phyloP scores from a whole-genome alignment of 1,140 invertebrate genomes.

The Trypoxylus dichotomus region DNA sequence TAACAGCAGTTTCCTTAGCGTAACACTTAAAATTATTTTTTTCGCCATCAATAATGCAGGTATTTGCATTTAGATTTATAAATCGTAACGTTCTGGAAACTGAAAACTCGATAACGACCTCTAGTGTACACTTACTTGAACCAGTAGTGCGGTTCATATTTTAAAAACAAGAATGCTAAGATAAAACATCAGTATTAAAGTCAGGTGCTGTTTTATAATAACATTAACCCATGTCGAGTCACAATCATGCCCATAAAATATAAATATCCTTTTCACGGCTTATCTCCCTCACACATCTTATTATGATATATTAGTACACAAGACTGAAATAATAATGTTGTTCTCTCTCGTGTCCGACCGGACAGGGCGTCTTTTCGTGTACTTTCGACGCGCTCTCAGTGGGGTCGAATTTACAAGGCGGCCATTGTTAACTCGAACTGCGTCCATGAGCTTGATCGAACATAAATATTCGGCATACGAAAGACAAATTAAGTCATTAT shows the following conservation, averaged over 20 bases:
- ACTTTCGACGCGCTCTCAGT: conserved; percentile 12
- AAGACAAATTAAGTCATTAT: conserved; percentile 36
- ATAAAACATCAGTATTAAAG: conserved; percentile 13
- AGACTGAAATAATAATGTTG: conserved; percentile 22
- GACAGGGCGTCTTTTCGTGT: conserved; percentile 10
- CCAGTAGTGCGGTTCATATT: background rate
- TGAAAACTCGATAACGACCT: too few species aligned
- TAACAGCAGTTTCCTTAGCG: too few species aligned
- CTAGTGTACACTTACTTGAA: background rate
- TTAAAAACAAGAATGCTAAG: background rate
- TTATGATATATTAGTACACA: conserved; percentile 18
- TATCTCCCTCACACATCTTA: conserved; percentile 19
- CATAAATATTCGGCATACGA: conserved; percentile 35
- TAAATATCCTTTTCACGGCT: conserved; percentile 24
- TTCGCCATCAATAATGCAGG: too few species aligned
- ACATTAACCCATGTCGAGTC: conserved; percentile 24
- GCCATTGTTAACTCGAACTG: conserved; percentile 28
- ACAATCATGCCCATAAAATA: conserved; percentile 15
- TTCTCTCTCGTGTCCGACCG: conserved; percentile 10
- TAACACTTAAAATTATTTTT: too few species aligned
- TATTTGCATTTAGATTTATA: too few species aligned
- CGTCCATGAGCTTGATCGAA: background rate
- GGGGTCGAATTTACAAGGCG: conserved; percentile 27
- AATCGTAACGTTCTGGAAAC: too few species aligned
- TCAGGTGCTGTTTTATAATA: conserved; percentile 22